Base-by-base conservation (phyloP, 2,113 vertebrate species). In the Aegotheles bennettii region DNA sequence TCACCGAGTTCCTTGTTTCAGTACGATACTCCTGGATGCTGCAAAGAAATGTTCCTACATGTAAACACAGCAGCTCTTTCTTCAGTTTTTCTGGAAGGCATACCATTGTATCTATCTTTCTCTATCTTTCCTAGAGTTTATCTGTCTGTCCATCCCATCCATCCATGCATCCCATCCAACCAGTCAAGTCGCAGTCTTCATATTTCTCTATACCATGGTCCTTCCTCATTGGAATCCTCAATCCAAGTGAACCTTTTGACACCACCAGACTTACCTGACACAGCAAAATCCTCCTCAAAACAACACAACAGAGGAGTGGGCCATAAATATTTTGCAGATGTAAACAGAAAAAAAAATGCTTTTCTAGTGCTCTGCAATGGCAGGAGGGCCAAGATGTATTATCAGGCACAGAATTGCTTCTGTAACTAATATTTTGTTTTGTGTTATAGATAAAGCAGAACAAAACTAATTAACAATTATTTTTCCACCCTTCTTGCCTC, bases 391-490 rank as follows among this genome's bases (percentile, higher is more conserved):
- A 21, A 54, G 26, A 51, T 78, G 5, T 24, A 70, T 42, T 19
- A 74, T 24, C 88, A 74, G 84, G 69, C 11, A 6, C 6, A 14
- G 85, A 77, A 42, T 61, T 64, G 57, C 42, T 92, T 65, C 91
- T 78, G 83, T 91, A 92, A 89, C 74, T 33, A 87, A 78, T 71
- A 90, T 57, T 89, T 94, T 42, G 74, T 67, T 89, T 93, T 77
- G 83, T 80, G 94, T 60, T 83, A 61, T 47, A 76, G 91, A 95
- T 81, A 96, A 83, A 87, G 95, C 78, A 92, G 77, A 92, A 85
- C 81, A 78, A 89, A 97, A 89, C 63, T 87, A 96, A 97, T 97
- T 94, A 96, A 78, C 80, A 84, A 42, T 74, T 79, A 19, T 40
- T 74, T 90, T 68, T 50, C 63, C 91, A 84, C 69, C 69, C 71